Percentiles rank a stretch among this genome's conserved stretches.
phyloP scores from a whole-genome alignment of 2,797 vertebrate species.

The Myotis myotis region DNA sequence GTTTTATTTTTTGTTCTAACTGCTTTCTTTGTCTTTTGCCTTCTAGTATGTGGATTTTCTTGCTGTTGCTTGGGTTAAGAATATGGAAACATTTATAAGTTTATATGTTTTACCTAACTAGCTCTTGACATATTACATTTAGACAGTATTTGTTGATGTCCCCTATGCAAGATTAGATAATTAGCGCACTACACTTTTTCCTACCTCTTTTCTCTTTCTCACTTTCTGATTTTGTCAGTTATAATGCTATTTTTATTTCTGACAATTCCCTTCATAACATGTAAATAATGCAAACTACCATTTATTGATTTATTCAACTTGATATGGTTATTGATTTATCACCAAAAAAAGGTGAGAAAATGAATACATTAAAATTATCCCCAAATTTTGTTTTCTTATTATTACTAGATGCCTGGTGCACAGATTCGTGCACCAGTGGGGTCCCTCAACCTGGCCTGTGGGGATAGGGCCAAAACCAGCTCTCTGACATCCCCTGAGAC shows the following conservation, averaged over 20 bases:
- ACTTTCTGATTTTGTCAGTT: background rate
- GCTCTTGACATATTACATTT: background rate
- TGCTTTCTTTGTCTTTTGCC: background rate
- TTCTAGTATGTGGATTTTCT: background rate
- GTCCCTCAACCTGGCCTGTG: too few relatives aligned
- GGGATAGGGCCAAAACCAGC: too few relatives aligned
- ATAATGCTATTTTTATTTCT: slow-evolving; percentile 2
- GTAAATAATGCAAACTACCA: background rate
- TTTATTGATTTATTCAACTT: slow-evolving; percentile 10
- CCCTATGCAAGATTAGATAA: background rate
- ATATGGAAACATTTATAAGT: background rate
- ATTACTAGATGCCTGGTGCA: background rate
- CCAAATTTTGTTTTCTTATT: background rate
- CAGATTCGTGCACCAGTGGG: background rate
- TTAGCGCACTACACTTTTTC: background rate
- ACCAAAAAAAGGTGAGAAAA: background rate
- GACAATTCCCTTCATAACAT: background rate
- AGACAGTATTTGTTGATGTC: background rate
- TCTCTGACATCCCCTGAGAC: too few relatives aligned
- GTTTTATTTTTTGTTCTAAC: background rate
- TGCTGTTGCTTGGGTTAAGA: background rate
- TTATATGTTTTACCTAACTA: background rate
- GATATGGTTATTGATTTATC: background rate
- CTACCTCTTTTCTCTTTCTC: background rate
- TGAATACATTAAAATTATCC: background rate